Evolutionary conservation across 2,113 vertebrate genomes (phyloP), one percentile per base, ranked within the genome.

Genomic region (Syngnathus typhle): DNA sequence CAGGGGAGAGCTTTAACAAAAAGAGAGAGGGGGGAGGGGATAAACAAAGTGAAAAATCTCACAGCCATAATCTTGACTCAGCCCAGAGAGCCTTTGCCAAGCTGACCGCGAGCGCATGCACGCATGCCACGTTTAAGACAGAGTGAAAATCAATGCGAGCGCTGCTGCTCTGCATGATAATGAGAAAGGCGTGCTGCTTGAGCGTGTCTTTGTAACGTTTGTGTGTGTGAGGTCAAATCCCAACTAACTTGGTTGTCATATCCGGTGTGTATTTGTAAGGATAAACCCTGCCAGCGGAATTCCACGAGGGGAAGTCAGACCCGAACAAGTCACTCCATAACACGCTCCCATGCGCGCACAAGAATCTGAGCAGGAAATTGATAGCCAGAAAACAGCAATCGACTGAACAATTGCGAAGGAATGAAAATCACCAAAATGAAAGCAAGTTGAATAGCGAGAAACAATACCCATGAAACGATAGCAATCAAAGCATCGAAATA

Each of bases 21-120:
- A 38, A 38, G 49, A 6, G 47, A 21, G 60, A 80, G 51, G 64
- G 68, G 72, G 67, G 47, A 37, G 65, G 43, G 19, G 38, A 52
- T 37, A 49, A 12, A 19, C 83, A 75, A 79, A 82, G 73, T 78
- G 76, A 84, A 86, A 84, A 84, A 86, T 84, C 79, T 88, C 75
- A 83, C 79, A 83, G 82, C 82, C 79, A 84, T 86, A 85, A 88
- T 88, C 86, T 86, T 86, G 79, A 79, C 84, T 86, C 82, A 84
- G 86, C 80, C 82, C 82, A 82, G 77, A 83, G 84, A 86, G 82
- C 80, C 86, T 84, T 76, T 86, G 81, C 81, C 82, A 84, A 82
- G 76, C 67, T 86, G 81, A 85, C 79, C 84, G 74, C 59, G 74
- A 68, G 67, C 62, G 56, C 71, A 73, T 64, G 69, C 67, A 75